Percentiles rank a stretch among this genome's conserved stretches.
Evolutionary conservation across 2,797 vertebrate genomes (phyloP).

Genomic region (Lagodon rhomboides): DNA sequence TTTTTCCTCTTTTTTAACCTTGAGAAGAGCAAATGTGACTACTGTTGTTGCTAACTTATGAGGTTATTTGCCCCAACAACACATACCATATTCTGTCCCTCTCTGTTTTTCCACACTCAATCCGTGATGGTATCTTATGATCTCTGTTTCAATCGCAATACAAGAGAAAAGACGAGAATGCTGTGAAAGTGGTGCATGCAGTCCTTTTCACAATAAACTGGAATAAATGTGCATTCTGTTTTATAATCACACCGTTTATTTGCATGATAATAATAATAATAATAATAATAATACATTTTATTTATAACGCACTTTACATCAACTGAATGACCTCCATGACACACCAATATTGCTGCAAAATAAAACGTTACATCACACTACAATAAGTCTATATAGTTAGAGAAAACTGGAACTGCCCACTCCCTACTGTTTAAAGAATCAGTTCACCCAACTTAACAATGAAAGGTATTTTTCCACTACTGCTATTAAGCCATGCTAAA

Average conservation of each 20-base stretch:
- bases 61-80: not conserved
- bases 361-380: not conserved
- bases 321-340: too few species aligned
- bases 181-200: not conserved
- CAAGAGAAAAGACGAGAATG: not conserved
- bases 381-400: not conserved
- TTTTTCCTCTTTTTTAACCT: constrained; percentile 9
- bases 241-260: not conserved
- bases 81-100: not conserved
- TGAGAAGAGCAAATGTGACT: constrained; percentile 10
- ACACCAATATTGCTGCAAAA: not conserved
- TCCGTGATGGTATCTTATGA: not conserved
- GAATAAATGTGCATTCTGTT: not conserved
- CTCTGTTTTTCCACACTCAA: not conserved
- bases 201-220: not conserved
- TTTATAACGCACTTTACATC: too few species aligned
- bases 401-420: not conserved
- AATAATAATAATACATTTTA: too few species aligned
- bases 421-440: not conserved
- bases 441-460: not conserved
- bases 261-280: too few species aligned
- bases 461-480: not conserved
- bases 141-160: constrained; percentile 5
- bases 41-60: constrained; percentile 1
- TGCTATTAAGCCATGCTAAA: not conserved